A percentile compares a stretch with the other conserved stretches of the same genome.
These are phyloP conservation scores for Diploptera punctata DNA, from an alignment of 2,888 invertebrate species.

Conservation along the genomic window DNA sequence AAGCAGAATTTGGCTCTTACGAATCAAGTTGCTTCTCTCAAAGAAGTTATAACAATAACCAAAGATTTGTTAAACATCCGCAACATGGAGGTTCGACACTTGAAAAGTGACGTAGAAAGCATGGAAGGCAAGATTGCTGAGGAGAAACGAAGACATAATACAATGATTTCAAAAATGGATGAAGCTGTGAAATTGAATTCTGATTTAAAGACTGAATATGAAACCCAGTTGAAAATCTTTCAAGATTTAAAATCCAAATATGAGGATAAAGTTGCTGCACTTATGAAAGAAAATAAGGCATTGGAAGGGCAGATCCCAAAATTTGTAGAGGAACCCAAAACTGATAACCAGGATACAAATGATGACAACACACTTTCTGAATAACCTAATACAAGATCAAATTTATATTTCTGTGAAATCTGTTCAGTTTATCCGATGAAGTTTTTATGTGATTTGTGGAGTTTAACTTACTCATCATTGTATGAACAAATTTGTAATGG, in stretches of 20 bases:
- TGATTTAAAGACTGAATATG: slow-evolving; percentile 78
- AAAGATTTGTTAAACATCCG: slow-evolving; percentile 81
- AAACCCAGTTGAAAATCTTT: slow-evolving; percentile 76
- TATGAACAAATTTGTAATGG: no score
- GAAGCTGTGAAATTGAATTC: slow-evolving; percentile 76
- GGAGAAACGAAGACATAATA: slow-evolving; percentile 73
- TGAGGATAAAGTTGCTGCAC: slow-evolving; percentile 66
- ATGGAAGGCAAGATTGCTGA: slow-evolving; percentile 73
- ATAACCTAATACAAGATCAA: no score
- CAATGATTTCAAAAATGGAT: slow-evolving; percentile 73
- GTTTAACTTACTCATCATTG: no score
- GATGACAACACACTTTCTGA: no score
- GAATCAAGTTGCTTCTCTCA: slow-evolving; percentile 64
- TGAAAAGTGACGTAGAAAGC: slow-evolving; percentile 70
- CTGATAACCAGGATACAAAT: no score
- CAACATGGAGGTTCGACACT: slow-evolving; percentile 64
- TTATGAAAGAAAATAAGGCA: slow-evolving; percentile 60
- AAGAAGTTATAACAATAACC: slow-evolving; percentile 82
- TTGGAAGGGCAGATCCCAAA: slow-evolving; percentile 11
- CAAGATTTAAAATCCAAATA: slow-evolving; percentile 71
- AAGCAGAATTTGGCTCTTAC: slow-evolving; percentile 75
- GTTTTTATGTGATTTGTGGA: no score
- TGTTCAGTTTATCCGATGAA: no score
- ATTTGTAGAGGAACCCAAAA: no score
- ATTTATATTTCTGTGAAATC: no score